Percentiles rank a stretch among this genome's conserved stretches.
phyloP scores from a whole-genome alignment of 2,888 invertebrate species.

The Rhingia rostrata region DNA sequence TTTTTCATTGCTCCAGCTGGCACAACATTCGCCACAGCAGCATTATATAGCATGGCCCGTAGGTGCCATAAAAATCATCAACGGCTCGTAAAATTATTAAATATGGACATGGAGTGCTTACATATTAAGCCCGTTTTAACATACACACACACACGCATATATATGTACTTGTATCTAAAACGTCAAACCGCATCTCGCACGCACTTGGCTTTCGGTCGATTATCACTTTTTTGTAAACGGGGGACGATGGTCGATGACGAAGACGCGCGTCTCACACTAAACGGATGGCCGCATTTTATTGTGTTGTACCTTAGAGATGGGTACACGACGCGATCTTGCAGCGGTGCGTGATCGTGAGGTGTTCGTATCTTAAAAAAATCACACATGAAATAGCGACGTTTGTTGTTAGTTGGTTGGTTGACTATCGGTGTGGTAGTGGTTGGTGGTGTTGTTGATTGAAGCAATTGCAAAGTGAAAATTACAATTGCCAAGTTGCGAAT shows the following conservation, averaged over 20 bases:
- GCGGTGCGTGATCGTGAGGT: constrained; percentile 66
- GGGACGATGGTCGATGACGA: too few species aligned
- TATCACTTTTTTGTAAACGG: constrained; percentile 54
- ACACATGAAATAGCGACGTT: constrained; percentile 16
- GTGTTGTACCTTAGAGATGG: constrained; percentile 5
- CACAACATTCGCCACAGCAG: constrained; percentile 33
- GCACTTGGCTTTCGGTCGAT: constrained; percentile 62
- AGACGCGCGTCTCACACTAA: constrained; percentile 24
- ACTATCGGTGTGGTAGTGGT: constrained; percentile 1
- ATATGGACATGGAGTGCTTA: constrained; percentile 65
- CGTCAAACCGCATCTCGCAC: constrained; percentile 35
- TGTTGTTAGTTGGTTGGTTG: constrained; percentile 13
- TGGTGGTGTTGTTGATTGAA: constrained; percentile 66
- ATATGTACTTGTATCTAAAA: background rate
- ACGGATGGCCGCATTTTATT: constrained; percentile 44
- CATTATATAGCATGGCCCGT: constrained; percentile 52
- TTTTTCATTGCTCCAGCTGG: constrained; percentile 49
- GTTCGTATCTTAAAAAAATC: constrained; percentile 59
- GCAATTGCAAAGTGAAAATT: constrained; percentile 74
- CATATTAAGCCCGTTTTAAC: background rate
- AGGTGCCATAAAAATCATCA: constrained; percentile 74
- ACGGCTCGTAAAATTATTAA: constrained; percentile 73
- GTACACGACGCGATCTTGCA: constrained; percentile 15
- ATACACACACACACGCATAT: background rate
- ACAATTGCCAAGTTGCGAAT: constrained; percentile 74